Base-by-base conservation (phyloP, 2,888 invertebrate genomes). In the Electrophaes corylata region DNA sequence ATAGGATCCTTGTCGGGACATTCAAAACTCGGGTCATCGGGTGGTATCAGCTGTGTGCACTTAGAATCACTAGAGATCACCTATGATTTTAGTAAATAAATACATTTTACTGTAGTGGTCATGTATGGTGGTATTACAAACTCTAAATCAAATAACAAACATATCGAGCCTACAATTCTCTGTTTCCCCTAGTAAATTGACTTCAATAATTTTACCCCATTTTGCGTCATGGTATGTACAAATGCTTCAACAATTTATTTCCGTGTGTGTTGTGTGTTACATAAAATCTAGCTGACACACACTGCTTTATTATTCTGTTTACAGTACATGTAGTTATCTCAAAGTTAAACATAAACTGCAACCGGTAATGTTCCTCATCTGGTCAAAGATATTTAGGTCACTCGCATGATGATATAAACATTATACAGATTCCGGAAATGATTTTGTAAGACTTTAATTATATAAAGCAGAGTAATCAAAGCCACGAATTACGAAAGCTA, bases 301-400 rank as follows among this genome's bases (percentile, higher is more conserved):
- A 62, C 69, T 73, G 81, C 79, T 80, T 71, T 63, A 69, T 72
- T 79, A 70, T 75, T 71, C 71, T 86, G 84, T 86, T 85, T 86
- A 85, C 75, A 78, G 60, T 73, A 75, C 70, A 72, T 6, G 12
- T 19, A 72, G 6, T 6, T 19, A 19, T 69, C 75, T 76, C 74
- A 67, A 79, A 81, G 78, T 80, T 79, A 82, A 84, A 81, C 81
- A 76, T 78, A 76, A 73, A 79, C 66, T 75, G 74, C 65, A 63
- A 60, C 71, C 57, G 55, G 64, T 60, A 64, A 60, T 65, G 67
- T 65, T 62, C 67, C 62, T 71, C 69, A 68, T 67, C 67, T 72
- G 70, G 56, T 65, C 62, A 68, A 67, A 71, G 67, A 75, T 77
- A 75, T 76, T 72, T 69, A 71, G 78, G 77, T 70, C 77, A 75